phyloP scores from a whole-genome alignment of 53 echinoderm and acorn worm species.

The Paelopatides confundens region DNA sequence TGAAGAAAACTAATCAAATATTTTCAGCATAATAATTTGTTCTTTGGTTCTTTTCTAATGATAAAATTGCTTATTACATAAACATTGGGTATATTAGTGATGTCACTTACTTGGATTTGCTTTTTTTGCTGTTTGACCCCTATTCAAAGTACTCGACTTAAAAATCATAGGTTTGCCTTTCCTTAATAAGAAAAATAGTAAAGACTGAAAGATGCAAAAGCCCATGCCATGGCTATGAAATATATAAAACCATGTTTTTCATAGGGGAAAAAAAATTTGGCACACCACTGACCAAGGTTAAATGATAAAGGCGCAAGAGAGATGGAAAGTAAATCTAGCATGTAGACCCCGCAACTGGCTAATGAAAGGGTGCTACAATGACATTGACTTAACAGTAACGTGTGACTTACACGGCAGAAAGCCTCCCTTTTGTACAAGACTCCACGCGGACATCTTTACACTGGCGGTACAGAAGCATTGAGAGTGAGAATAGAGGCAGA shows the following conservation, averaged over 20 bases:
- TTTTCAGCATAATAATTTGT: too few relatives aligned
- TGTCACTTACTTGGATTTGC: too few relatives aligned
- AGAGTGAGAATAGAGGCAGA: constrained; percentile 45
- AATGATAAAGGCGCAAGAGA: constrained; percentile 37
- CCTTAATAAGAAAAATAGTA: too few relatives aligned
- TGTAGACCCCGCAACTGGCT: not conserved
- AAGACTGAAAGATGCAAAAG: not conserved
- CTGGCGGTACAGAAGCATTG: constrained; percentile 41
- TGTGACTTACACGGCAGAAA: constrained; percentile 52
- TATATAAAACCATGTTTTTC: not conserved
- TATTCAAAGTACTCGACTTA: too few relatives aligned
- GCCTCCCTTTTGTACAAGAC: constrained; percentile 38
- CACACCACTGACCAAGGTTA: constrained; percentile 39
- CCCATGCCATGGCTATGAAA: not conserved
- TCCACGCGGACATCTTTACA: constrained; percentile 35
- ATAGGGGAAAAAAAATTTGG: not conserved
- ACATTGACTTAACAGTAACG: not conserved
- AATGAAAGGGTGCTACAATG: constrained; percentile 33
- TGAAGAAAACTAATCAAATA: too few relatives aligned
- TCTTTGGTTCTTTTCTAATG: too few relatives aligned
- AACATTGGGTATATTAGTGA: too few relatives aligned
- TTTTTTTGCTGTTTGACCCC: too few relatives aligned
- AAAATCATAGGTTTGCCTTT: too few relatives aligned
- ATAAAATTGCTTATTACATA: too few relatives aligned
- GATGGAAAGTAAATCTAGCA: constrained; percentile 14